Base-by-base conservation (phyloP, 2,888 invertebrate species). In the Dryobota labecula region DNA sequence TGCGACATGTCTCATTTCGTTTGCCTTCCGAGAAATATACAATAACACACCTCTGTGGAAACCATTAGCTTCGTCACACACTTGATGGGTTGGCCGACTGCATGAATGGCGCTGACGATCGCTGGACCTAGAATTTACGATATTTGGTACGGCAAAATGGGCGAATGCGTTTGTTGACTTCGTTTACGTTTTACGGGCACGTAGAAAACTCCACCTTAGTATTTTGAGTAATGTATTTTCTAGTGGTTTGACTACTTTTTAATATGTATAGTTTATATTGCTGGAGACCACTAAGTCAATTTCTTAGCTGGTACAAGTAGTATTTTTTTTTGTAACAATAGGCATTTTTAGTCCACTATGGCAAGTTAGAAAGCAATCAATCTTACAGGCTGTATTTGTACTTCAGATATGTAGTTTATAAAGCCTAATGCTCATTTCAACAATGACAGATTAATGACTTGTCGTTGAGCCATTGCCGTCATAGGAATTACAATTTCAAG, bases 1-100 rank as follows among this genome's bases (percentile, higher is more conserved):
- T 15, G 38, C 69, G 9, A 24, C 7, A 56, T 54, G 60, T 61
- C 45, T 53, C 41, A 61, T 81, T 64, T 33, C 43, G 41, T 57
- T 65, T 20, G 53, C 62, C 18, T 82, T 53, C 56, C 53, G 24
- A 67, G 64, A 71, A 79, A 78, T 65, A 62, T 80, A 65, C 78
- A 76, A 80, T 70, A 54, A 69, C 38, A 43, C 64, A 56, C 38
- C 54, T 47, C n/a, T 47, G 13, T 20, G 43, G 38, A 27, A 45
- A n/a, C 38, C 18, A 49, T 24, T 38, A 27, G 2, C 7, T 60
- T 45, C 2, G 58, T 20, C 27, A 20, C 18, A 60, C 27, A 45
- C 20, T 5, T 5, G 15, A 20, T 30, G 0, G 2, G 0, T 49
- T 47, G 27, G 13, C 6, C 2, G 15, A 60, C 27, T 60, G 13